Evolutionary conservation across 1,140 invertebrate species (phyloP).

Genomic region (Magallana gigas): DNA sequence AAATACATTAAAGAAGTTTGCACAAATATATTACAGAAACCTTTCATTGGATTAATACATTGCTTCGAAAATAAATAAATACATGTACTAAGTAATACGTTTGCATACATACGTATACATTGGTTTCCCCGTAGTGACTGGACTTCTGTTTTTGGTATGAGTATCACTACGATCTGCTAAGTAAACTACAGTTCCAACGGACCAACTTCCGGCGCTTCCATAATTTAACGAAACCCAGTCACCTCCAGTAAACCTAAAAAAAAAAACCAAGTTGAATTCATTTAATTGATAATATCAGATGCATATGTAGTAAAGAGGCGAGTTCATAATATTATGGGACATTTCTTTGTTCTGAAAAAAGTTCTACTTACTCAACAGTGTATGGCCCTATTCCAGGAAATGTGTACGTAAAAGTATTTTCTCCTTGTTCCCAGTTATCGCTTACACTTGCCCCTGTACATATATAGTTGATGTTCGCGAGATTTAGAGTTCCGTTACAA

Average conservation of each 20-base stretch:
- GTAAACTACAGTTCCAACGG: conserved; percentile 54
- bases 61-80: too few relatives aligned
- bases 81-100: too few relatives aligned
- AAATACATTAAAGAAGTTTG: too few relatives aligned
- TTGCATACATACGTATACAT: not conserved
- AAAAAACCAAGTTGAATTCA: too few relatives aligned
- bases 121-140: not conserved
- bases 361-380: not conserved
- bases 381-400: conserved; percentile 45
- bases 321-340: too few relatives aligned
- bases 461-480: conserved; percentile 28
- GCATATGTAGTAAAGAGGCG: too few relatives aligned
- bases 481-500: not conserved
- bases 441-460: conserved; percentile 42
- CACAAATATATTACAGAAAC: too few relatives aligned
- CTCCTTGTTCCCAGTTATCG: conserved; percentile 53
- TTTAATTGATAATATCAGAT: too few relatives aligned
- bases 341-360: too few relatives aligned
- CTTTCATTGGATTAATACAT: too few relatives aligned
- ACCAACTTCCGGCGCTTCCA: conserved; percentile 49
- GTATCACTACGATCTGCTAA: conserved; percentile 57
- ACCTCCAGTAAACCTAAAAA: conserved; percentile 8
- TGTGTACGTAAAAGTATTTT: conserved; percentile 38
- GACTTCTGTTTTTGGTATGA: conserved; percentile 57
- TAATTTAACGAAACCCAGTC: conserved; percentile 39